A percentile compares a stretch with the other conserved stretches of the same genome.
Evolutionary conservation across 2,113 vertebrate species (phyloP).

Genomic region (Callipepla californica): DNA sequence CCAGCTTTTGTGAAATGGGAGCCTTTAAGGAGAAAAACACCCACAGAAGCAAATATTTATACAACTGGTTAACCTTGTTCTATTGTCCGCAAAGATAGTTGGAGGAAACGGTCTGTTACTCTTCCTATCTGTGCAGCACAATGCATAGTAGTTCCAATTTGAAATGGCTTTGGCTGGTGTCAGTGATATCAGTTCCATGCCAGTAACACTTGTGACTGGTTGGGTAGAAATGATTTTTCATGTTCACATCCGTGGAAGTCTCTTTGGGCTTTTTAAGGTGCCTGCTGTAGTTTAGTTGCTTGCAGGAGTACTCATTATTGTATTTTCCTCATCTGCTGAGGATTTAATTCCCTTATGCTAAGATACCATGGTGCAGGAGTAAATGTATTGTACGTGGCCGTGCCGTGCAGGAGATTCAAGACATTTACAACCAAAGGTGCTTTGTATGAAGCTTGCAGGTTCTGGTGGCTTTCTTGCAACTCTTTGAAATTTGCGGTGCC

Average conservation of each 20-base stretch:
- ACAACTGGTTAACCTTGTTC: neutral
- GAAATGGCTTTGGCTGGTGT: neutral
- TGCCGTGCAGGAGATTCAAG: neutral
- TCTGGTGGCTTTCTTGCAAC: neutral
- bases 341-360: neutral
- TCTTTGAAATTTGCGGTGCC: neutral
- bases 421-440: neutral
- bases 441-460: neutral
- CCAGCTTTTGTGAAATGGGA: neutral
- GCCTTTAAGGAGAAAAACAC: rapidly evolving
- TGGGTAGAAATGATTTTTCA: neutral
- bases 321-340: neutral
- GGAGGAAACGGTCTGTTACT: neutral
- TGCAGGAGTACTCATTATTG: neutral
- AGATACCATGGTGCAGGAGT: neutral
- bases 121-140: neutral
- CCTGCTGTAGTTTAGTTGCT: neutral
- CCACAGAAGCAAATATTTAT: neutral
- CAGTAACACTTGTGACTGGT: neutral
- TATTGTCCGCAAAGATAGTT: neutral
- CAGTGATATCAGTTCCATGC: neutral
- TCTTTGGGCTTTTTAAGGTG: neutral
- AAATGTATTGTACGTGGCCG: neutral
- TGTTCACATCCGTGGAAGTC: neutral
- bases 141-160: neutral